Percentiles rank a stretch among this genome's conserved stretches.
Conservation (phyloP, 2,888 invertebrate species). For the Octodonta nipae region DNA sequence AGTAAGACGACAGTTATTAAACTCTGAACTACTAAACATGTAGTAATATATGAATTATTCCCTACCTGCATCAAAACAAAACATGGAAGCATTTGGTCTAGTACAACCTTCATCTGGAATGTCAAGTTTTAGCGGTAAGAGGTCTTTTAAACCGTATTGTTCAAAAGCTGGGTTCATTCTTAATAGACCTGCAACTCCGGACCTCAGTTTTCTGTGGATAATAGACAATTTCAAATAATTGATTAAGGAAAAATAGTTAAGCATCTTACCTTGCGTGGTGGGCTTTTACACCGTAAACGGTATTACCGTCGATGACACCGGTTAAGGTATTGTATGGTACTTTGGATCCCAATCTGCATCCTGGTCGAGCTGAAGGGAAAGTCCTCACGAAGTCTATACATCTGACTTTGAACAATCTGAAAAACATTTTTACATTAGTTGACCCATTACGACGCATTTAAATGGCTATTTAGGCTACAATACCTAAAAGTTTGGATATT, state of each 20-base stretch:
- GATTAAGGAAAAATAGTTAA: neutral
- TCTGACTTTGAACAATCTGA: slow-evolving; percentile 55
- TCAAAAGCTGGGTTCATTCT: slow-evolving; percentile 82
- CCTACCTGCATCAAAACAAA: slow-evolving; percentile 79
- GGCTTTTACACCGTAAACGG: slow-evolving; percentile 78
- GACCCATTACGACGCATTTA: no score
- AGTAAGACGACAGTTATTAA: slow-evolving; percentile 14
- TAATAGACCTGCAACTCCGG: slow-evolving; percentile 67
- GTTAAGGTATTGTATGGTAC: slow-evolving; percentile 77
- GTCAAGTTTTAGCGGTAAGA: slow-evolving; percentile 74
- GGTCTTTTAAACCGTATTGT: slow-evolving; percentile 75
- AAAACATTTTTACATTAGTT: no score
- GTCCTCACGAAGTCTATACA: slow-evolving; percentile 84
- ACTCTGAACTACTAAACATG: neutral
- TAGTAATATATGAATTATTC: neutral
- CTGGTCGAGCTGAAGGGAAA: slow-evolving; percentile 74
- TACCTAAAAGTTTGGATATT: no score
- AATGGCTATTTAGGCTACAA: no score
- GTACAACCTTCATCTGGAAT: slow-evolving; percentile 88
- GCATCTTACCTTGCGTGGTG: slow-evolving; percentile 53
- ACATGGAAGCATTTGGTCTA: slow-evolving; percentile 76
- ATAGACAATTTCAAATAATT: slow-evolving; percentile 4
- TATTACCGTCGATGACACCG: slow-evolving; percentile 76
- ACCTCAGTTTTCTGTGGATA: slow-evolving; percentile 55
- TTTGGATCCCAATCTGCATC: slow-evolving; percentile 78